A percentile compares a stretch with the other conserved stretches of the same genome.
Evolutionary conservation across 2,888 invertebrate species (phyloP).

Genomic region (Apodemia hepburni): DNA sequence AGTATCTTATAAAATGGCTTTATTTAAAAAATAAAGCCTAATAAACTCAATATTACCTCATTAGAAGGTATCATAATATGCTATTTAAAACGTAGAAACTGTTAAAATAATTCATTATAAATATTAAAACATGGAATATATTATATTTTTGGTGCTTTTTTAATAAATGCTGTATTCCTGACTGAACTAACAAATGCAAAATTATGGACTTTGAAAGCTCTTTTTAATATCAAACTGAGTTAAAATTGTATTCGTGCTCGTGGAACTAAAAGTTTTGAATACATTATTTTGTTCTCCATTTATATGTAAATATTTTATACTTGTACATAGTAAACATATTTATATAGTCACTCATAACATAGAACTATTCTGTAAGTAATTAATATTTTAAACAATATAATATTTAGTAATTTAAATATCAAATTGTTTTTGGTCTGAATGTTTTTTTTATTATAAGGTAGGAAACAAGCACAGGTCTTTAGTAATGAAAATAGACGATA

Average conservation of each 20-base stretch:
- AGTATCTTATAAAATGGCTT: no score
- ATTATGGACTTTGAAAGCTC: slow-evolving; percentile 4
- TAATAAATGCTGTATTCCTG: background rate
- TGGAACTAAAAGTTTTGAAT: slow-evolving; percentile 6
- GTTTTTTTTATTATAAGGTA: no score
- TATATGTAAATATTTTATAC: slow-evolving; percentile 2
- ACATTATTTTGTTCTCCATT: background rate
- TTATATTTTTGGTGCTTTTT: background rate
- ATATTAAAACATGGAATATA: background rate
- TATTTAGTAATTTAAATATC: no score
- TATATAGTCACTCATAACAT: background rate
- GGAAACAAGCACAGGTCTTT: no score
- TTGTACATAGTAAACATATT: background rate
- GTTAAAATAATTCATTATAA: no score
- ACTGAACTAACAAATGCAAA: slow-evolving; percentile 3
- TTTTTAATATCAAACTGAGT: slow-evolving; percentile 9
- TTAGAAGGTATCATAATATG: no score
- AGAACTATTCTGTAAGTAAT: background rate
- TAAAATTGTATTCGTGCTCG: slow-evolving; percentile 1
- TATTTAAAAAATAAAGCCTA: no score
- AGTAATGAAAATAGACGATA: no score
- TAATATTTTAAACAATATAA: no score
- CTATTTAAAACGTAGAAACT: no score
- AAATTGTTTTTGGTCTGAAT: no score
- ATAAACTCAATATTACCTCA: no score